Percentiles rank a stretch among this genome's conserved stretches.
Conservation (phyloP, 2,797 vertebrate genomes). For the Miichthys miiuy region DNA sequence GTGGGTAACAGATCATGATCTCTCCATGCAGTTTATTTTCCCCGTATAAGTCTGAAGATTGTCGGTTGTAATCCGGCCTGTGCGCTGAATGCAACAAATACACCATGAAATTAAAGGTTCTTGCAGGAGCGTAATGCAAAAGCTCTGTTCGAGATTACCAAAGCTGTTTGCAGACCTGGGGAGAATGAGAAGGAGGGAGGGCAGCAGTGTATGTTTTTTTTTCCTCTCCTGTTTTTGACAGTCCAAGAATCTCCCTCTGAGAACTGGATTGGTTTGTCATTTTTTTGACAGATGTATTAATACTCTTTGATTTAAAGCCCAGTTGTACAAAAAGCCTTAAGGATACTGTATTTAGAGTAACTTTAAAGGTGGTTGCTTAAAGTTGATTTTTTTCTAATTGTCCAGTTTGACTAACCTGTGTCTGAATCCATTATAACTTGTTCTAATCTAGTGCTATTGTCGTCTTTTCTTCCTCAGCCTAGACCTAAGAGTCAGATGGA, state of each 20-base stretch:
- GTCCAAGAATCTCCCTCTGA: slow-evolving; percentile 20
- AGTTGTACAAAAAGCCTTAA: slow-evolving; percentile 2
- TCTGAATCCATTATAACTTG: slow-evolving; percentile 31
- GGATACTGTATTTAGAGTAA: background rate
- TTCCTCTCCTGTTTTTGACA: slow-evolving; percentile 18
- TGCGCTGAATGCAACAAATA: slow-evolving; percentile 86
- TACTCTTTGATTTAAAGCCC: slow-evolving; percentile 25
- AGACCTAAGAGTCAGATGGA: slow-evolving; percentile 47
- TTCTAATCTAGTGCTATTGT: slow-evolving; percentile 52
- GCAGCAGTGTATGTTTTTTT: slow-evolving; percentile 28
- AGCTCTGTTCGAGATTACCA: slow-evolving; percentile 71
- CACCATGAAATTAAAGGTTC: slow-evolving; percentile 88
- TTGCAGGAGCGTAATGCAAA: slow-evolving; percentile 78
- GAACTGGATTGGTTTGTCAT: slow-evolving; percentile 38
- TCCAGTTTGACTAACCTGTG: slow-evolving; percentile 33
- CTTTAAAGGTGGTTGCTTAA: slow-evolving; percentile 5
- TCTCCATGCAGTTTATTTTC: slow-evolving; percentile 79
- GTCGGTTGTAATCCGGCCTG: slow-evolving; percentile 84
- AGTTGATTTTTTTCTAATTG: slow-evolving; percentile 2
- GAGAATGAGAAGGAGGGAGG: slow-evolving; percentile 19
- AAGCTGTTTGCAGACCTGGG: slow-evolving; percentile 76
- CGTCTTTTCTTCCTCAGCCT: slow-evolving; percentile 66
- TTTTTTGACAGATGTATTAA: slow-evolving; percentile 27
- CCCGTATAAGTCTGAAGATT: slow-evolving; percentile 75
- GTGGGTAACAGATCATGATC: slow-evolving; percentile 71